These are phyloP conservation scores for Drosophila ironensis DNA, from an alignment of 1,140 invertebrate species.

Conservation along the genomic window DNA sequence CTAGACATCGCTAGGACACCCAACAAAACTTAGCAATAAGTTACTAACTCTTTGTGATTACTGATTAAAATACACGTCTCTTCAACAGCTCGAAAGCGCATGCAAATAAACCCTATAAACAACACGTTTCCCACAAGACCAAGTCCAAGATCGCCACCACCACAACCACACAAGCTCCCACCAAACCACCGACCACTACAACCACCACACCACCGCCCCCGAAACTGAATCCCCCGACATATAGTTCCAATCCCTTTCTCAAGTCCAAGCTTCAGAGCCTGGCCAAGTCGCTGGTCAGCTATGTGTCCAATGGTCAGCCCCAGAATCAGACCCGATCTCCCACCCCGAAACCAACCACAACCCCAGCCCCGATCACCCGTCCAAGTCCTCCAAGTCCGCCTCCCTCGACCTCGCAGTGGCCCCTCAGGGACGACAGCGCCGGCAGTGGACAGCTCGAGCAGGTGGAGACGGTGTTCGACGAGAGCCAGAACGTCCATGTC, in stretches of 20 bases:
- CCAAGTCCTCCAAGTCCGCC: neutral
- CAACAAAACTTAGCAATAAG: conserved; percentile 14
- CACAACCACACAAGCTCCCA: conserved; percentile 38
- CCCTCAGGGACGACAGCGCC: conserved; percentile 36
- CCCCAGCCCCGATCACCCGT: neutral
- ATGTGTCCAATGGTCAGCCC: conserved; percentile 32
- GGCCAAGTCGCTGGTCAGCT: conserved; percentile 40
- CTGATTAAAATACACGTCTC: conserved; percentile 69
- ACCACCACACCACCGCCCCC: conserved; percentile 8
- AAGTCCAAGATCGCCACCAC: conserved; percentile 43
- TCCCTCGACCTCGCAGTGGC: conserved; percentile 11
- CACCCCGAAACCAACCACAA: too few species aligned
- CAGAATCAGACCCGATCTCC: conserved; percentile 4
- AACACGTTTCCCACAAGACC: conserved; percentile 53
- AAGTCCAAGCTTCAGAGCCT: conserved; percentile 57
- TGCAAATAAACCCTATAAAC: conserved; percentile 69
- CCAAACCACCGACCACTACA: neutral
- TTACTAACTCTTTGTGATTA: conserved; percentile 72
- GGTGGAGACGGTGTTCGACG: conserved; percentile 61
- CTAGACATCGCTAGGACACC: conserved; percentile 1
- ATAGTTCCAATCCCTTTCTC: conserved; percentile 65
- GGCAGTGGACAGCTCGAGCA: conserved; percentile 31
- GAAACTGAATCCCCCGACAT: conserved; percentile 25
- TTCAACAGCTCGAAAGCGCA: conserved; percentile 81
- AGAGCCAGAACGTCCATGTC: conserved; percentile 59